Conservation (phyloP, 2,113 vertebrate species). For the Eptatretus burgeri region DNA sequence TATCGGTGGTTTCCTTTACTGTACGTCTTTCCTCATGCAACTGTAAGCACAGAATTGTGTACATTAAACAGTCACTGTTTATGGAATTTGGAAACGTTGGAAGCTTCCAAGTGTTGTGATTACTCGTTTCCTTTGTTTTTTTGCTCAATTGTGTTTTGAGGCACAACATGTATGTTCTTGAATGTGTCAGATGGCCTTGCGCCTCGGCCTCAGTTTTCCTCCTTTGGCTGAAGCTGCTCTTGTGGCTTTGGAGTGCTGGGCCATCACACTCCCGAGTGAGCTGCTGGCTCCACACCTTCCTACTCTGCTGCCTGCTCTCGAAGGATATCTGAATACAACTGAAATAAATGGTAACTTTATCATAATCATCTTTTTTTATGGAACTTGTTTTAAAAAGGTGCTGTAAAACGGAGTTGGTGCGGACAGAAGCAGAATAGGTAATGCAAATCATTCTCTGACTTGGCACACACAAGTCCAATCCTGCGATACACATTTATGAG, state of each 20-base stretch:
- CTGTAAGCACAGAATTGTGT: accelerated
- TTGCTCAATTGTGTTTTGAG: no score
- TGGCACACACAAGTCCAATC: no score
- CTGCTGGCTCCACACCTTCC: not conserved
- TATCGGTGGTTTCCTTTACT: no score
- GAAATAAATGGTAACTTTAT: no score
- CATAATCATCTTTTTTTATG: no score
- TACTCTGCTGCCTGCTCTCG: not conserved
- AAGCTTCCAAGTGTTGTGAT: not conserved
- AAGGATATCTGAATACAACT: not conserved
- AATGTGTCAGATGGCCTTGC: not conserved
- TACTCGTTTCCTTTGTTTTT: not conserved
- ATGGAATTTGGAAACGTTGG: not conserved
- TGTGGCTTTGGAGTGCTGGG: not conserved
- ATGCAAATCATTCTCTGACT: no score
- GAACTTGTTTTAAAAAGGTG: no score
- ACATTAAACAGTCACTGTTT: accelerated
- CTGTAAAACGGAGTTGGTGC: no score
- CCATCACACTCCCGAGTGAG: not conserved
- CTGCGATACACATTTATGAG: no score
- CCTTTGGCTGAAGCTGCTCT: not conserved
- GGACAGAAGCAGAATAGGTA: no score
- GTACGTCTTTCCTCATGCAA: not conserved
- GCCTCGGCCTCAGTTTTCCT: not conserved
- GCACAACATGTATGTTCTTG: not conserved